phyloP scores from a whole-genome alignment of 2,113 vertebrate species.

The Sialia sialis region DNA sequence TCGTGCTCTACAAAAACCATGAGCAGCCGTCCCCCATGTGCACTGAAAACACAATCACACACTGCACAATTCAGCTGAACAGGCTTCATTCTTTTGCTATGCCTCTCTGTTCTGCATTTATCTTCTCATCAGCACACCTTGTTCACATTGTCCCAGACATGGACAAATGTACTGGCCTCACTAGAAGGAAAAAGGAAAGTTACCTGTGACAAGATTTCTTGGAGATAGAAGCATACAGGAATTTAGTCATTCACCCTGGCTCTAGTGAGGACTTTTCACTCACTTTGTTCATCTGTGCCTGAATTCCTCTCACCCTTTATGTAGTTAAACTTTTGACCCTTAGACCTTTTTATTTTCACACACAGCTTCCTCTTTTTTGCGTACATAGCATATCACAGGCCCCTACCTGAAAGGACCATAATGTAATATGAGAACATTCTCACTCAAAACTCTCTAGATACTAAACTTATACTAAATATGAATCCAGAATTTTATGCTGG shows the following conservation, averaged over 20 bases:
- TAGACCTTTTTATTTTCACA: too few relatives aligned
- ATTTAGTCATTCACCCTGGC: background rate
- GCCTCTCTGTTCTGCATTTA: background rate
- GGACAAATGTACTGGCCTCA: background rate
- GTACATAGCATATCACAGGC: too few relatives aligned
- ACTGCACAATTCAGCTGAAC: background rate
- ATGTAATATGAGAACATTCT: too few relatives aligned
- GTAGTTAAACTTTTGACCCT: too few relatives aligned
- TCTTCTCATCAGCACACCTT: background rate
- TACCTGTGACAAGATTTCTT: background rate
- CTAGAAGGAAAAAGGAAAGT: background rate
- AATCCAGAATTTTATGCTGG: too few relatives aligned
- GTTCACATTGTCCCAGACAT: background rate
- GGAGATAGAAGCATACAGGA: background rate
- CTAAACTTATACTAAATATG: too few relatives aligned
- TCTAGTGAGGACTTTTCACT: background rate
- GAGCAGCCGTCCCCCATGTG: background rate
- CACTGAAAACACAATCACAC: background rate
- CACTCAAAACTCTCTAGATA: too few relatives aligned
- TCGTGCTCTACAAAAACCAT: background rate
- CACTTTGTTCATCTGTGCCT: background rate
- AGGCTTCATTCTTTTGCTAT: rapidly evolving
- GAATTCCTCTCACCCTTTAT: too few relatives aligned
- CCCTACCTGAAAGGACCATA: too few relatives aligned
- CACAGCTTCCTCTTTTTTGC: too few relatives aligned